Evolutionary conservation across 2,797 vertebrate genomes (phyloP).

Genomic region (Eidolon dupreanum): DNA sequence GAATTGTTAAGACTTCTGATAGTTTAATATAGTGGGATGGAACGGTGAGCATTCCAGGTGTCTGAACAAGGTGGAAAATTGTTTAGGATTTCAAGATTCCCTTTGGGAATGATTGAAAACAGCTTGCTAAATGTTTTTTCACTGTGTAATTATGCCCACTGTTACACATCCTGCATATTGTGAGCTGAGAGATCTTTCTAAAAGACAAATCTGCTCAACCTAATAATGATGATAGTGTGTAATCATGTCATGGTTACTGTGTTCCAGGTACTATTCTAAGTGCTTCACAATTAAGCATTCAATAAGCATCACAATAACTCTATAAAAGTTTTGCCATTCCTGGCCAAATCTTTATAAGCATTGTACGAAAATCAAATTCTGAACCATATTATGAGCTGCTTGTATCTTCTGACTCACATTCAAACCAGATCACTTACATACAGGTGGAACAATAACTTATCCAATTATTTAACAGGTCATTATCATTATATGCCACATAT

Average conservation of each 20-base stretch:
- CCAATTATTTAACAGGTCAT: background rate
- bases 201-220: background rate
- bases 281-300: background rate
- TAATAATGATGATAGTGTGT: background rate
- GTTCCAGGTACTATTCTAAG: background rate
- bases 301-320: background rate
- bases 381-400: background rate
- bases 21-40: background rate
- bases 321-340: background rate
- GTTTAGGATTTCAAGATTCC: background rate
- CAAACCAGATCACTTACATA: background rate
- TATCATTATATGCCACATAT: background rate
- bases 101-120: background rate
- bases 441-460: background rate
- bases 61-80: background rate
- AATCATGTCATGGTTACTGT: background rate
- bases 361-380: background rate
- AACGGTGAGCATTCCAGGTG: background rate
- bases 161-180: background rate
- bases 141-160: background rate
- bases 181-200: background rate
- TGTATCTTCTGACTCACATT: background rate
- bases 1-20: background rate
- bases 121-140: background rate
- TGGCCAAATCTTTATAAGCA: background rate